Conservation (phyloP, 2,113 vertebrate genomes). For the Romanogobio albipinnatus region DNA sequence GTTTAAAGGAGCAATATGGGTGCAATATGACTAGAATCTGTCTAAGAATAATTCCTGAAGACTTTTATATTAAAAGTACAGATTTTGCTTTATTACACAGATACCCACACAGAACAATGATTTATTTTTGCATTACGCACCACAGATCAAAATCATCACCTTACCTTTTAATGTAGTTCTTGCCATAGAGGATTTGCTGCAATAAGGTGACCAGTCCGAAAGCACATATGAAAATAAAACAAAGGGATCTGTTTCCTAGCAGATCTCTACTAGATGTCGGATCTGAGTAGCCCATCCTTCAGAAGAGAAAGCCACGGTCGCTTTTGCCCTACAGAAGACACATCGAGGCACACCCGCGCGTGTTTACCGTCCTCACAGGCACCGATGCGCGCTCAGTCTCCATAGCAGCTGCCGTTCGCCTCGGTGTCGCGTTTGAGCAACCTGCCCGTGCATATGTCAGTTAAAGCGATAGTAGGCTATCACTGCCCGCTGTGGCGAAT, state of each 20-base stretch:
- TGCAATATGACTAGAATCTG: constrained; percentile 58
- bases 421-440: neutral
- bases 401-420: constrained; percentile 13
- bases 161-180: constrained; percentile 97
- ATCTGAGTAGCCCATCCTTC: constrained; percentile 90
- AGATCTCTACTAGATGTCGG: constrained; percentile 91
- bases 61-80: neutral
- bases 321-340: constrained; percentile 5
- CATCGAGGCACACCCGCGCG: constrained; percentile 6
- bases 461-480: neutral
- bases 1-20: constrained; percentile 65
- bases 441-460: neutral
- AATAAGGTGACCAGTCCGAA: constrained; percentile 96
- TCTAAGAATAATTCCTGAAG: neutral
- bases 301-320: neutral
- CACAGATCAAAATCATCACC: constrained; percentile 44
- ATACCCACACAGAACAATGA: neutral
- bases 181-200: constrained; percentile 96
- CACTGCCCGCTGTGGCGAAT: neutral
- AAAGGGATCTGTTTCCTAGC: constrained; percentile 94
- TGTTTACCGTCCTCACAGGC: constrained; percentile 1
- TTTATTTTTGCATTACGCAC: neutral
- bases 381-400: constrained; percentile 16
- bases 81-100: neutral
- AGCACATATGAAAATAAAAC: constrained; percentile 98